Conservation (phyloP, 2,113 vertebrate genomes). For the Gymnocephalus cernua region DNA sequence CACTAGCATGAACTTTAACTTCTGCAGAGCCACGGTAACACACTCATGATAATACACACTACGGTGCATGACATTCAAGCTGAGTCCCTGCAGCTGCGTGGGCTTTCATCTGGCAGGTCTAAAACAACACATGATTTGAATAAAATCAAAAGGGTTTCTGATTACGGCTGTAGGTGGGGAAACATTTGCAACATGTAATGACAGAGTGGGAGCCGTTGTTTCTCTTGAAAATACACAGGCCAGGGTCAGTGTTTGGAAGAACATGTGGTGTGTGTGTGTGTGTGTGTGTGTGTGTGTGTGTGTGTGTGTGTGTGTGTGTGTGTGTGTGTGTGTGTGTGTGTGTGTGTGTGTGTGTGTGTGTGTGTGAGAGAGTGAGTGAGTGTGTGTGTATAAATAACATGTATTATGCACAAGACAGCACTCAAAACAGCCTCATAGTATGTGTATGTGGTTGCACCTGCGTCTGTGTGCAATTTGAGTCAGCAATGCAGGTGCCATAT, state of each 20-base stretch:
- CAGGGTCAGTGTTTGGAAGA: slow-evolving; percentile 38
- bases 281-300: slow-evolving; percentile 4
- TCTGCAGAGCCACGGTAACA: slow-evolving; percentile 5
- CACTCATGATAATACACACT: background rate
- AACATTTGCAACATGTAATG: slow-evolving; percentile 44
- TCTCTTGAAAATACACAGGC: slow-evolving; percentile 42
- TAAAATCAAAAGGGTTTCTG: slow-evolving; percentile 60
- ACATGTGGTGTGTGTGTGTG: slow-evolving; percentile 18
- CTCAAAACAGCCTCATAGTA: slow-evolving; percentile 8
- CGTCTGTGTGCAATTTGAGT: background rate
- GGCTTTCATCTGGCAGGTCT: slow-evolving; percentile 10
- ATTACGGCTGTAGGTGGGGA: slow-evolving; percentile 45
- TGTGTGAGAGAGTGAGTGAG: no score
- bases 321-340: slow-evolving; percentile 4
- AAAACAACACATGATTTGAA: slow-evolving; percentile 37
- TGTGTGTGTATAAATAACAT: background rate
- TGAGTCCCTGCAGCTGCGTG: background rate
- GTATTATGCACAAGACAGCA: slow-evolving; percentile 36
- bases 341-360: background rate
- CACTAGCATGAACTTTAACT: slow-evolving; percentile 26
- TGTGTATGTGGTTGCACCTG: slow-evolving; percentile 18
- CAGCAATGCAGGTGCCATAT: background rate
- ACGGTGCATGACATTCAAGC: slow-evolving; percentile 37
- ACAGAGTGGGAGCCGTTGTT: slow-evolving; percentile 47
- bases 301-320: slow-evolving; percentile 8